Percentiles rank a stretch among this genome's conserved stretches.
These are phyloP conservation scores for Trematomus loennbergii DNA, from an alignment of 2,113 vertebrate genomes.

Conservation along the genomic window DNA sequence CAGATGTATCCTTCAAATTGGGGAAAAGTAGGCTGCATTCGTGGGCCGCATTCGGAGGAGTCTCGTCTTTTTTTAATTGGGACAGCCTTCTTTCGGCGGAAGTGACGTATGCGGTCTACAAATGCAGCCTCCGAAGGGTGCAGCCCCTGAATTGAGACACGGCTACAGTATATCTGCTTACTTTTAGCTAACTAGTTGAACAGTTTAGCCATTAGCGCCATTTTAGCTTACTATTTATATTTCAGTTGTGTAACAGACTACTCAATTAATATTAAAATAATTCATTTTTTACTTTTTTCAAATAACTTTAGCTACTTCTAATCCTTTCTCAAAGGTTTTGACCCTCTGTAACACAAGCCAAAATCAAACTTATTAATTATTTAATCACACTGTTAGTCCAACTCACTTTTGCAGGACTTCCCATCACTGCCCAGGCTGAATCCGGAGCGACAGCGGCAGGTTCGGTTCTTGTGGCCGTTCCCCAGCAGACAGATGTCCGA, in stretches of 20 bases:
- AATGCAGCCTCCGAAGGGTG: too few species aligned
- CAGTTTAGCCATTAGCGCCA: too few species aligned
- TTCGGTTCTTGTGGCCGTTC: conserved; percentile 96
- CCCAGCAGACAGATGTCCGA: conserved; percentile 96
- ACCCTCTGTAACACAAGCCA: background rate
- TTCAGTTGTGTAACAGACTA: background rate
- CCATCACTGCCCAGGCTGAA: conserved; percentile 97
- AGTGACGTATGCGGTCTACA: too few species aligned
- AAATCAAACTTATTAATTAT: background rate
- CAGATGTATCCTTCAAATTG: too few species aligned
- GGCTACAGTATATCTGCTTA: background rate
- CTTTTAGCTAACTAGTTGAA: background rate
- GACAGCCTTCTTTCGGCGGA: too few species aligned
- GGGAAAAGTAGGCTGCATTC: too few species aligned
- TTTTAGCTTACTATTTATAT: background rate
- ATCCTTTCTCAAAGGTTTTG: background rate
- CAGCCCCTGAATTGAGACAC: too few species aligned
- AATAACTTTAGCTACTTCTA: background rate
- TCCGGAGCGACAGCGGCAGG: conserved; percentile 95
- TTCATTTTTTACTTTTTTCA: background rate
- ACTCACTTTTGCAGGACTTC: conserved; percentile 97
- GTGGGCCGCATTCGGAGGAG: too few species aligned
- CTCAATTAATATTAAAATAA: background rate
- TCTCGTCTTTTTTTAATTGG: too few species aligned
- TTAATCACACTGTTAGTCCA: background rate